Base-by-base conservation (phyloP, 1,140 invertebrate genomes). In the Drosophila lacertosa region DNA sequence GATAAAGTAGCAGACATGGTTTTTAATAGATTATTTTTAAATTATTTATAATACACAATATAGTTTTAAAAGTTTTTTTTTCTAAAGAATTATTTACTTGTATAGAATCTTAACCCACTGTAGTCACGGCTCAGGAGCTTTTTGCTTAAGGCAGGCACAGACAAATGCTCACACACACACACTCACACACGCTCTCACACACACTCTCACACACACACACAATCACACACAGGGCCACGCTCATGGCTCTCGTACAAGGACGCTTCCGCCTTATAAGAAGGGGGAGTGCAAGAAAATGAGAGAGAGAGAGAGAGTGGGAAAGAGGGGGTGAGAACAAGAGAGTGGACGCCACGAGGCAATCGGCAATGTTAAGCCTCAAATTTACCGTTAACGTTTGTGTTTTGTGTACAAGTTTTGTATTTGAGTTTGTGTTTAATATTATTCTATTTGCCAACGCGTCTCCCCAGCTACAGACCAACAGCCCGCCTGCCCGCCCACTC, bases 371-470 rank as follows among this genome's bases (percentile, higher is more conserved):
- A 84, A 83, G 72, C 59, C 80, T 84, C 58, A 79, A 84, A 84
- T 84, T 84, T 84, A 79, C 45, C 70, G 79, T 83, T 82, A 82
- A 82, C 77, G 39, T 68, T 60, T 68, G 65, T 59, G 26, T 67
- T 67, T 58, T 70, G 48, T 68, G 32, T 45, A 33, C 20, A 40
- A 42, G 48, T 32, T 67, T 60, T 18, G 47, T 58, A 65, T 83
- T 83, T 84, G 76, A 78, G 67, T 79, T 80, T 83, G 58, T 69
- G 77, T 45, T 80, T 84, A 47, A 62, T 68, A 72, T 79, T 70
- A 57, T 76, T 76, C 18, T 80, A 83, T 83, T 84, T 76, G 72
- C 72, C 66, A 58, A 83, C 45, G 59, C 35, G 59, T 76, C 62
- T 60, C 57, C 4, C 20, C 70, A 71, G 51, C 40, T 75, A 37